Base-by-base conservation (phyloP, 2,113 vertebrate species). In the Chelonoidis abingdonii region DNA sequence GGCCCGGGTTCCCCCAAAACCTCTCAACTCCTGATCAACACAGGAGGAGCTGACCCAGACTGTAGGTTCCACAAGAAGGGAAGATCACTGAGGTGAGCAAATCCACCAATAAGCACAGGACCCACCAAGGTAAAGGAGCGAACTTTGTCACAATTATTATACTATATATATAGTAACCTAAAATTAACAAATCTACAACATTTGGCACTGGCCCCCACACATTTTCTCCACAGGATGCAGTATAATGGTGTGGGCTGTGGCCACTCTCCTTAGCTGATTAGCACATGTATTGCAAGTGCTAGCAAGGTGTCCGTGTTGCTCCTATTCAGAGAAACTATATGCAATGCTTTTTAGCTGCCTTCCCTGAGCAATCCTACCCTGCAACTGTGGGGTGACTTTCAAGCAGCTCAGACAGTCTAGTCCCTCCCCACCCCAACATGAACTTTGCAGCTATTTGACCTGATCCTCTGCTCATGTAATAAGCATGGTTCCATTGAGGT, bases 311-410 rank as follows among this genome's bases (percentile, higher is more conserved):
- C 10, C n/a, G 10, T 72, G 65, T 72, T 72, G 35, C n/a, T 72
- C 19, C 65, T 72, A 9, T 38, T n/a, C n/a, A 72, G 65, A 38
- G n/a, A 72, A 72, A 72, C n/a, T 38, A 49, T 86, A 92, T 89
- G 86, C 52, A 95, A 93, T 92, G 21, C 35, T 88, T 86, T 94
- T 93, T 56, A 90, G 29, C 56, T 53, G 59, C 54, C 81, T 1
- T 52, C 44, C 69, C 65, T 89, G 78, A 4, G 80, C 90, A 3
- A 72, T 89, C 80, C 93, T 41, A 76, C 29, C 8, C n/a, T 89
- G 41, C n/a, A 93, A 50, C 22, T 86, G 62, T 25, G 89, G 17
- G 76, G 38, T 31, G 8, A 49, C 19, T 53, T 1, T 1, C 25
- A 10, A 57, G 31, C 69, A 84, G 52, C 24, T 76, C 41, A 78